Evolutionary conservation across 2,888 invertebrate species (phyloP).

Genomic region (Ormyrus rosae): DNA sequence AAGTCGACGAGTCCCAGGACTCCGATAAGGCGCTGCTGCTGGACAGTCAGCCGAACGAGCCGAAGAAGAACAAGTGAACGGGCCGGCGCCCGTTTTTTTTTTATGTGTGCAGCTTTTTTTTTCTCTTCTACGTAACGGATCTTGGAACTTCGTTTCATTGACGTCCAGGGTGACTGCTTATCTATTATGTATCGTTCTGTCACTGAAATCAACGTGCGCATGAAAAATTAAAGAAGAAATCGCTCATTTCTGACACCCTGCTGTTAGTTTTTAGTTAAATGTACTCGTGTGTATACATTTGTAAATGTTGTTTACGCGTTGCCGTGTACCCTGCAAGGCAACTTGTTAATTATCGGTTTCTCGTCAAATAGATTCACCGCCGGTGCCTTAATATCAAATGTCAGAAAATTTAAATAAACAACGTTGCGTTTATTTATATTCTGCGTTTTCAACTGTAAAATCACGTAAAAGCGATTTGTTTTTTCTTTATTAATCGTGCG

Average conservation of each 20-base stretch:
- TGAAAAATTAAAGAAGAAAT: neutral
- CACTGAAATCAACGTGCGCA: neutral
- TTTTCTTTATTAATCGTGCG: too few relatives aligned
- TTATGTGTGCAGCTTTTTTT: neutral
- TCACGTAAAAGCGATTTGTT: too few relatives aligned
- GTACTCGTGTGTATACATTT: neutral
- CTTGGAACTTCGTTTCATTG: neutral
- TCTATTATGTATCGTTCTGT: neutral
- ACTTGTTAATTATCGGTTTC: neutral
- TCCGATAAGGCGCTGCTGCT: conserved; percentile 20
- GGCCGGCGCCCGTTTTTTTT: neutral
- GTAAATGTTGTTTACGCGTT: neutral
- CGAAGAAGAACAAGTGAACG: conserved; percentile 60
- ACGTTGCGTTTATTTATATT: too few relatives aligned
- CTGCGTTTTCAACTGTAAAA: too few relatives aligned
- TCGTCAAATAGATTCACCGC: conserved; percentile 34
- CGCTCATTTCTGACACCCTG: neutral
- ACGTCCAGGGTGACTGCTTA: neutral
- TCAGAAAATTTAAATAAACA: too few relatives aligned
- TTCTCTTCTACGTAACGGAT: neutral
- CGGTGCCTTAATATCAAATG: conserved; percentile 23
- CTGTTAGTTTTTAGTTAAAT: neutral
- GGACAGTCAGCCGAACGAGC: conserved; percentile 36
- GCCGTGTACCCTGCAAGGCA: neutral
- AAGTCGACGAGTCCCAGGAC: neutral